phyloP scores from a whole-genome alignment of 1,140 invertebrate genomes.

The Hycleus phaleratus region DNA sequence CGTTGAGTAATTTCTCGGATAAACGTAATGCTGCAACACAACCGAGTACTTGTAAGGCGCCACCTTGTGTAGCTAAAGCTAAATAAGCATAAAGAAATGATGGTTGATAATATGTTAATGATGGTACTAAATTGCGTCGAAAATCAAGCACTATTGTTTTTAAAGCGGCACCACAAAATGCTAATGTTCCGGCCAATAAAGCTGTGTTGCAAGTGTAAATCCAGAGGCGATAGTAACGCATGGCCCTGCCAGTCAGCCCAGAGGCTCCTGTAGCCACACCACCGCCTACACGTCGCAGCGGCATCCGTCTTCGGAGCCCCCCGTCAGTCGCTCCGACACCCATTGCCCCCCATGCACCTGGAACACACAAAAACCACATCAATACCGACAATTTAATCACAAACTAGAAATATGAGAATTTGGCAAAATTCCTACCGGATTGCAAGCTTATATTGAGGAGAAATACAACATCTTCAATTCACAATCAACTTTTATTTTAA shows the following conservation, averaged over 20 bases:
- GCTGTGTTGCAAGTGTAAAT: conserved; percentile 88
- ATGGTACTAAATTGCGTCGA: conserved; percentile 60
- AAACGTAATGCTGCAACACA: conserved; percentile 73
- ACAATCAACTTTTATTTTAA: too few relatives aligned
- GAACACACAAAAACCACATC: conserved; percentile 19
- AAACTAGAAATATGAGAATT: too few relatives aligned
- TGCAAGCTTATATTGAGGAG: too few relatives aligned
- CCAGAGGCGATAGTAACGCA: conserved; percentile 81
- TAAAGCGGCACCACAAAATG: conserved; percentile 69
- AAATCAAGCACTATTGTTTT: conserved; percentile 60
- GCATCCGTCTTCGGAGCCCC: conserved; percentile 47
- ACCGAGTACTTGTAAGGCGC: conserved; percentile 63
- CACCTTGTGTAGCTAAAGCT: conserved; percentile 63
- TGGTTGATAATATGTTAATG: conserved; percentile 66
- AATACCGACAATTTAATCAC: too few relatives aligned
- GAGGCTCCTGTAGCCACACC: conserved; percentile 24
- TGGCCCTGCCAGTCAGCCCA: conserved; percentile 36
- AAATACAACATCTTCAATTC: too few relatives aligned
- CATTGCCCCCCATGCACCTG: conserved; percentile 42
- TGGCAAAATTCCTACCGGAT: too few relatives aligned
- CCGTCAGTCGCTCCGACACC: conserved; percentile 45
- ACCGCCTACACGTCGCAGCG: conserved; percentile 44
- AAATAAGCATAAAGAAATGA: conserved; percentile 78
- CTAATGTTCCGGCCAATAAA: conserved; percentile 69
- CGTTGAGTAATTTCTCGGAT: conserved; percentile 71